Conservation (phyloP, 2,888 invertebrate species). For the Eurytoma californica region DNA sequence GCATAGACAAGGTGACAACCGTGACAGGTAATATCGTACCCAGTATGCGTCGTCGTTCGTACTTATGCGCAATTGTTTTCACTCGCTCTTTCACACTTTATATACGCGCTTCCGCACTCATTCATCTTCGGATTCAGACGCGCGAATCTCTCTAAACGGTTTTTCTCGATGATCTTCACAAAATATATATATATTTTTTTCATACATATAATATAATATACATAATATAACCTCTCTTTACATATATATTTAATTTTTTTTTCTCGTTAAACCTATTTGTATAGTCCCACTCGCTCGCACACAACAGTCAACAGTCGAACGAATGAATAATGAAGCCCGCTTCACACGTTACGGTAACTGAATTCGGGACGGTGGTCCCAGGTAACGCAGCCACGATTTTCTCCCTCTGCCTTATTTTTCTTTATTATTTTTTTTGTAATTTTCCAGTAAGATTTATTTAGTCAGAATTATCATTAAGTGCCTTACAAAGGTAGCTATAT, state of each 20-base stretch:
- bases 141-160: slow-evolving; percentile 27
- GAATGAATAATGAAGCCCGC: slow-evolving; percentile 67
- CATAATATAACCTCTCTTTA: slow-evolving; percentile 43
- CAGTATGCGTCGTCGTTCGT: slow-evolving; percentile 63
- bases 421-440: background rate
- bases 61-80: slow-evolving; percentile 55
- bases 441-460: slow-evolving; percentile 7
- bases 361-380: slow-evolving; percentile 55
- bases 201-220: slow-evolving; percentile 41
- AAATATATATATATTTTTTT: slow-evolving; percentile 54
- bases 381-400: slow-evolving; percentile 53
- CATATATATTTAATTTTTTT: slow-evolving; percentile 35
- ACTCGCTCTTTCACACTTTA: slow-evolving; percentile 28
- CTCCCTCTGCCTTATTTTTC: slow-evolving; percentile 16
- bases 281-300: slow-evolving; percentile 60
- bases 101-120: slow-evolving; percentile 24
- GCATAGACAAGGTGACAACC: slow-evolving; percentile 73
- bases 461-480: slow-evolving; percentile 27
- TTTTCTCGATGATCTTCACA: slow-evolving; percentile 34
- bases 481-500: slow-evolving; percentile 36
- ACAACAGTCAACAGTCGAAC: slow-evolving; percentile 65
- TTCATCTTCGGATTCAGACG: slow-evolving; percentile 12
- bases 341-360: slow-evolving; percentile 64
- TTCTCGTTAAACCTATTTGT: slow-evolving; percentile 46
- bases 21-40: slow-evolving; percentile 65